These are phyloP conservation scores for Chaetodon trifasciatus DNA, from an alignment of 2,797 vertebrate species.

Conservation along the genomic window DNA sequence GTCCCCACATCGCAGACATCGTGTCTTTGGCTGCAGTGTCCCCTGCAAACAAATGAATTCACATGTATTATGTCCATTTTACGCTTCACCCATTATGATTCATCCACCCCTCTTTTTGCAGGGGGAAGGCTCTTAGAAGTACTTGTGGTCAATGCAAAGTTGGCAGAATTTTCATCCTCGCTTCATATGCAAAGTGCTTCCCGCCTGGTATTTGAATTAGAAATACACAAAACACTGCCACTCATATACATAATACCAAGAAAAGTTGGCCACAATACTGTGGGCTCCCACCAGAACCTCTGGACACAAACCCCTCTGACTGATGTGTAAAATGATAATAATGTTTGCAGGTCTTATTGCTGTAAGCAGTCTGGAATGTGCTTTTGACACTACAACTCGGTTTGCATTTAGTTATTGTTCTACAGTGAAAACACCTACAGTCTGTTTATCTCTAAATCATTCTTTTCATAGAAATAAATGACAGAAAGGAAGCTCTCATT, in stretches of 20 bases:
- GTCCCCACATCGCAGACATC: conserved; percentile 83
- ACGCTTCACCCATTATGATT: conserved; percentile 44
- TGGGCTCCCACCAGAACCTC: background rate
- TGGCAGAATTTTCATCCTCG: conserved; percentile 80
- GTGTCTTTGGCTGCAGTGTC: conserved; percentile 67
- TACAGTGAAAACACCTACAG: conserved; percentile 15
- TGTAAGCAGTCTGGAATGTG: background rate
- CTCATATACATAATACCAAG: conserved; percentile 23
- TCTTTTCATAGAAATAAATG: conserved; percentile 50
- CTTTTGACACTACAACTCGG: conserved; percentile 6
- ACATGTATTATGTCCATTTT: conserved; percentile 34
- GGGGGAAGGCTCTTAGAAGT: conserved; percentile 50
- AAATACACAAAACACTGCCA: conserved; percentile 42
- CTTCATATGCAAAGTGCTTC: conserved; percentile 81
- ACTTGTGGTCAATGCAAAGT: conserved; percentile 82
- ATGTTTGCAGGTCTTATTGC: background rate
- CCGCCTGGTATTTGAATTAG: conserved; percentile 48
- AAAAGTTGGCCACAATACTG: conserved; percentile 1
- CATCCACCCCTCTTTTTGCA: conserved; percentile 18
- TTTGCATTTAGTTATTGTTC: conserved; percentile 17
- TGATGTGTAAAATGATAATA: conserved; percentile 9
- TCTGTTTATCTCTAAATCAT: conserved; percentile 37
- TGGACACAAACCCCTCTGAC: background rate
- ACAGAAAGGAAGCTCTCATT: conserved; percentile 56
- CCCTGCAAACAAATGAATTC: conserved; percentile 72